Conservation (phyloP, 2,113 vertebrate genomes). For the Phodopus roborovskii region DNA sequence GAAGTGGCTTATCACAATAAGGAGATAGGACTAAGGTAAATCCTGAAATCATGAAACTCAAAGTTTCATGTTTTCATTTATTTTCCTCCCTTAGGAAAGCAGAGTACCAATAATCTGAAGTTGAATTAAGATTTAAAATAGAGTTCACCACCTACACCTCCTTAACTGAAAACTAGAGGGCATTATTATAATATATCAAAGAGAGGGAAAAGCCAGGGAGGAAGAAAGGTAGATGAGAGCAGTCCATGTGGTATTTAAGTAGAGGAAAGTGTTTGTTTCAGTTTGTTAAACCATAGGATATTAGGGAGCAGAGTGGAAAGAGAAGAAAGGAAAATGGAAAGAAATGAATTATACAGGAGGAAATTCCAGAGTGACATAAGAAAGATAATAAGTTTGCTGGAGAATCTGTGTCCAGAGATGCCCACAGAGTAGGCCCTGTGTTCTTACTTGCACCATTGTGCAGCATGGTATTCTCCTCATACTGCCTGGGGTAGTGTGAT, state of each 20-base stretch:
- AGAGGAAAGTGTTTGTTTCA: background rate
- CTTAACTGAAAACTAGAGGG: background rate
- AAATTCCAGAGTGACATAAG: background rate
- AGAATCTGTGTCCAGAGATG: background rate
- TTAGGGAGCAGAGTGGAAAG: background rate
- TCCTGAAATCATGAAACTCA: background rate
- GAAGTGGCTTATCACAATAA: background rate
- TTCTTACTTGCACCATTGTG: too few relatives aligned
- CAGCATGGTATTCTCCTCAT: background rate
- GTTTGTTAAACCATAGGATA: background rate
- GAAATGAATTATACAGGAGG: background rate
- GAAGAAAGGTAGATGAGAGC: background rate
- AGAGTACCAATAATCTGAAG: background rate
- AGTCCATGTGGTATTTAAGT: background rate
- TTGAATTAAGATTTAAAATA: background rate
- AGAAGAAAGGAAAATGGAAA: background rate
- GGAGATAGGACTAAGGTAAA: background rate
- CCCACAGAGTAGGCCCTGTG: background rate
- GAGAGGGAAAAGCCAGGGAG: background rate
- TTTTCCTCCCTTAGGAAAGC: background rate
- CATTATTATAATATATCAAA: background rate
- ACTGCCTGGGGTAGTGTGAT: fast-evolving
- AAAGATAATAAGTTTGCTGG: background rate
- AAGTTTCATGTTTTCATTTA: background rate
- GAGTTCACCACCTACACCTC: background rate